phyloP scores from a whole-genome alignment of 1,140 invertebrate genomes.

The Psix sp. region DNA sequence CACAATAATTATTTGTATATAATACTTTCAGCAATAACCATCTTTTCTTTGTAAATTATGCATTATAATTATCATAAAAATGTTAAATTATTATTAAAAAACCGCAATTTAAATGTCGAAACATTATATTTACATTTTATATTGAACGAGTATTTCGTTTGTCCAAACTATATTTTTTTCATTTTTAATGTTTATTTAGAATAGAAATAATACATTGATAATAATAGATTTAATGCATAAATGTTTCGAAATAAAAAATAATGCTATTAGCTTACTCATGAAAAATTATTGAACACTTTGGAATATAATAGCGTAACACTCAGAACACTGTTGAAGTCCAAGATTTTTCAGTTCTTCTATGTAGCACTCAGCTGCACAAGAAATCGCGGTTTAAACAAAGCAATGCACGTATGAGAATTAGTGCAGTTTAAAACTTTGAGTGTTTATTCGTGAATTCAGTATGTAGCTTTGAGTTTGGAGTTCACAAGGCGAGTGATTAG shows the following conservation, averaged over 20 bases:
- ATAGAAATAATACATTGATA: neutral
- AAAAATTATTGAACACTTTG: constrained; percentile 30
- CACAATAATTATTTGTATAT: no score
- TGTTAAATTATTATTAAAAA: no score
- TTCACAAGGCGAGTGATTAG: constrained; percentile 71
- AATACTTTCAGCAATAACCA: no score
- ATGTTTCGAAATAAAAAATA: neutral
- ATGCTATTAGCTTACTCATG: constrained; percentile 12
- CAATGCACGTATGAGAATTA: constrained; percentile 1
- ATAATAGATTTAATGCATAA: neutral
- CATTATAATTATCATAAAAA: no score
- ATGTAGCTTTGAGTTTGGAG: constrained; percentile 63
- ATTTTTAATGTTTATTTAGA: neutral
- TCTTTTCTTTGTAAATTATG: no score
- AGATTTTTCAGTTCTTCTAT: neutral
- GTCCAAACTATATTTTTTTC: no score
- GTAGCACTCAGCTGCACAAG: constrained; percentile 36
- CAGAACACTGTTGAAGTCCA: constrained; percentile 3
- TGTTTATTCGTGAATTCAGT: constrained; percentile 47
- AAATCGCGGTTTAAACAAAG: constrained; percentile 21
- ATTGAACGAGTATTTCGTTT: no score
- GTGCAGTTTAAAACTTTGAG: constrained; percentile 18
- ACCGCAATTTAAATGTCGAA: no score
- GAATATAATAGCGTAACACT: constrained; percentile 11
- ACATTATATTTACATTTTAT: no score